Percentiles rank a stretch among this genome's conserved stretches.
These are phyloP conservation scores for Neodon shergylaensis DNA, from an alignment of 2,113 vertebrate genomes.

Conservation along the genomic window DNA sequence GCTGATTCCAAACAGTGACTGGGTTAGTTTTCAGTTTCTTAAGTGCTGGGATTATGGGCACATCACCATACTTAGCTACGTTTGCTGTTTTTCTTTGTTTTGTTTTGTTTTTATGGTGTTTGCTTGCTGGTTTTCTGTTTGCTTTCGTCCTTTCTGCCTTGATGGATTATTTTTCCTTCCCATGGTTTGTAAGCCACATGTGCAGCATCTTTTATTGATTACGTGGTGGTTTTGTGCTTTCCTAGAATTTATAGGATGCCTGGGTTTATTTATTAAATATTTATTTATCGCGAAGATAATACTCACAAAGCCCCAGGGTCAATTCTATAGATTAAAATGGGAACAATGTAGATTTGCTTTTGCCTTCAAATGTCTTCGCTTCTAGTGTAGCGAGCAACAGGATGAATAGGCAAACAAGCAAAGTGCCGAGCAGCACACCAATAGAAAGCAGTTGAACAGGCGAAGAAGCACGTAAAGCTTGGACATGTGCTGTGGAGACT, in stretches of 20 bases:
- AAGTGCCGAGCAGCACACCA: neutral
- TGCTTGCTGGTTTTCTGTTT: neutral
- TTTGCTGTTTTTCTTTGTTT: no score
- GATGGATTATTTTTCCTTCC: neutral
- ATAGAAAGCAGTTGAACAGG: neutral
- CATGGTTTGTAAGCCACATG: neutral
- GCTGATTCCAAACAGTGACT: neutral
- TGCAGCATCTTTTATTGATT: neutral
- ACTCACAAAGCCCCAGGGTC: neutral
- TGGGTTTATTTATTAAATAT: neutral
- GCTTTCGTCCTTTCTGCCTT: neutral
- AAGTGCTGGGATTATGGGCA: neutral
- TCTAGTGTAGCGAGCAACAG: neutral
- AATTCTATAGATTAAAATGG: neutral
- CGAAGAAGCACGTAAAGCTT: no score
- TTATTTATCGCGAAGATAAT: conserved; percentile 7
- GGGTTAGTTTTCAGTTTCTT: neutral
- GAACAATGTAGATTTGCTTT: neutral
- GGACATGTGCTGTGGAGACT: neutral
- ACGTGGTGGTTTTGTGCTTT: neutral
- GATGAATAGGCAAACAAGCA: neutral
- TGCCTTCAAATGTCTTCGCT: neutral
- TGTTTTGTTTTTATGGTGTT: neutral
- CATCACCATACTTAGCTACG: neutral
- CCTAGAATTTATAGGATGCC: neutral